Evolutionary conservation across 2,113 vertebrate genomes (phyloP).

Genomic region (Lepidothrix coronata): DNA sequence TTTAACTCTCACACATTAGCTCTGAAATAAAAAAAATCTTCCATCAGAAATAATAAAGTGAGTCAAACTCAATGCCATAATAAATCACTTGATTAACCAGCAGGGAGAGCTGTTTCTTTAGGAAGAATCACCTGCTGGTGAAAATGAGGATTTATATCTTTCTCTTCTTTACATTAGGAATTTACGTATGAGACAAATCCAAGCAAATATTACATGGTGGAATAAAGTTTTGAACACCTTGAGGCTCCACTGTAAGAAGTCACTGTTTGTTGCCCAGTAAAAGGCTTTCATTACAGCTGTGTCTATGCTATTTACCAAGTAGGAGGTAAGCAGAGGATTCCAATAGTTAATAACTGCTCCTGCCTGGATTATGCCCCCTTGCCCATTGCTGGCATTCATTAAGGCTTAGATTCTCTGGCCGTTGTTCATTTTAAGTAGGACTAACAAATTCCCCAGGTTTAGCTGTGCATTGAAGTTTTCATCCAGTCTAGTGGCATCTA

Average conservation of each 20-base stretch:
- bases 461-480: background rate
- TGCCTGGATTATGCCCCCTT: background rate
- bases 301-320: background rate
- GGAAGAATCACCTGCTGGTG: background rate
- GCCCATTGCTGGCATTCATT: background rate
- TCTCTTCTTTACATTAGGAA: background rate
- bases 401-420: background rate
- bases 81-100: slow-evolving; percentile 49
- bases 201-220: background rate
- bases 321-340: background rate
- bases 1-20: slow-evolving; percentile 41
- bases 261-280: background rate
- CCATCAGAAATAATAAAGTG: slow-evolving; percentile 47
- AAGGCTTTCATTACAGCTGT: background rate
- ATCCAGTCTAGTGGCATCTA: background rate
- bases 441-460: background rate
- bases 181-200: background rate
- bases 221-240: background rate
- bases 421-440: background rate
- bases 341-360: background rate
- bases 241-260: background rate
- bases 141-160: background rate
- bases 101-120: slow-evolving; percentile 43
- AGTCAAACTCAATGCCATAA: slow-evolving; percentile 16
- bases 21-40: slow-evolving; percentile 53